phyloP scores from a whole-genome alignment of 2,113 vertebrate species.

The Pogonocichla stellata region DNA sequence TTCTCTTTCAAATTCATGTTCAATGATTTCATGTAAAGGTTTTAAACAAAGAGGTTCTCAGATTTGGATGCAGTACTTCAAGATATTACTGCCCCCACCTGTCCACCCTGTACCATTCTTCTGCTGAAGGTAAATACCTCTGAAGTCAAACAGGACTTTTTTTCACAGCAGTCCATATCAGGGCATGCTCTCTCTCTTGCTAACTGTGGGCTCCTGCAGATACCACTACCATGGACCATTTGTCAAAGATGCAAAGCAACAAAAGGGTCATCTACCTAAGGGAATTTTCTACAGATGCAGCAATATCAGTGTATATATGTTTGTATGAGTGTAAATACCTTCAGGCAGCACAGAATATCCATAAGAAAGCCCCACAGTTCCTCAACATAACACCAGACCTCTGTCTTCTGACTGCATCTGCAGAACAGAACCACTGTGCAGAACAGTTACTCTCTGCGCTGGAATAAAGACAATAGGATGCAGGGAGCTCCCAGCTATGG shows the following conservation, averaged over 20 bases:
- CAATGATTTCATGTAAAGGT: neutral
- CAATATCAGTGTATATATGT: neutral
- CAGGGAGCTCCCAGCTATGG: neutral
- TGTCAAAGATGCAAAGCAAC: neutral
- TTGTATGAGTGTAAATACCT: neutral
- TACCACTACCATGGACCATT: neutral
- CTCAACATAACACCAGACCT: neutral
- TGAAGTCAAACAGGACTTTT: neutral
- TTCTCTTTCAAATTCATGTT: neutral
- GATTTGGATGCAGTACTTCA: slow-evolving; percentile 19
- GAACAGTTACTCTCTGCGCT: neutral
- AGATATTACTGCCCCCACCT: slow-evolving; percentile 63
- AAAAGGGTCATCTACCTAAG: neutral
- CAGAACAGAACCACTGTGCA: neutral
- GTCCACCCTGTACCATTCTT: slow-evolving; percentile 36
- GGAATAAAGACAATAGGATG: neutral
- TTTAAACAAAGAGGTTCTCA: slow-evolving; percentile 5
- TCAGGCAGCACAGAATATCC: neutral
- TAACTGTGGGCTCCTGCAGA: rapidly evolving
- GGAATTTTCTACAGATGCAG: neutral
- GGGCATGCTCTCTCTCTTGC: neutral
- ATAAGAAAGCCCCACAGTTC: neutral
- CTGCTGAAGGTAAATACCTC: neutral
- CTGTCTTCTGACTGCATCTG: neutral
- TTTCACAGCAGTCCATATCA: neutral